Evolutionary conservation across 1,140 invertebrate genomes (phyloP).

Genomic region (Rhagoletis pomonella): DNA sequence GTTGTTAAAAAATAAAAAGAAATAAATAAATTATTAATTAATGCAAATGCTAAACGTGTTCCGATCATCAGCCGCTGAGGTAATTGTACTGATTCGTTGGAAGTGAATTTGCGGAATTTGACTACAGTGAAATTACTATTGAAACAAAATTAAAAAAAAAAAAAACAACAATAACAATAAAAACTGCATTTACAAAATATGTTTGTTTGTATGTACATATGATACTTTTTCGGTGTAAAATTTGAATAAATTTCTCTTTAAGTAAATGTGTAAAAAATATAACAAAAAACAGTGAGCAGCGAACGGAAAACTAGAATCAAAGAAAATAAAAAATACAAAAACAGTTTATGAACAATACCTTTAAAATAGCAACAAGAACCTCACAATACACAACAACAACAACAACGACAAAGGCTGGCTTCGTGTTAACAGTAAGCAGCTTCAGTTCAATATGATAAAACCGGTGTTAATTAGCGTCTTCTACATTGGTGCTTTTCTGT

Average conservation of each 20-base stretch:
- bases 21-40: slow-evolving; percentile 17
- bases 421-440: not conserved
- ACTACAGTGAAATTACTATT: not conserved
- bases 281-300: not conserved
- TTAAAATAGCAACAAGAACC: no score
- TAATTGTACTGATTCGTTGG: not conserved
- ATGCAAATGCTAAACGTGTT: slow-evolving; percentile 28
- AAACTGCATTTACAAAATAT: not conserved
- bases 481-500: slow-evolving; percentile 32
- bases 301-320: no score
- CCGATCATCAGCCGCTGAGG: not conserved
- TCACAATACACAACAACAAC: not conserved
- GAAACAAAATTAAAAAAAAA: not conserved
- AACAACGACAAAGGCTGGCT: not conserved
- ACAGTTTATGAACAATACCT: no score
- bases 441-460: slow-evolving; percentile 22
- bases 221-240: not conserved
- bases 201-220: not conserved
- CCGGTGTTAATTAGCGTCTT: slow-evolving; percentile 39
- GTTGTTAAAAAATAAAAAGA: not conserved
- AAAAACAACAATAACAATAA: not conserved
- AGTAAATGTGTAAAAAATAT: not conserved
- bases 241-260: not conserved
- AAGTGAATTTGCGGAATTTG: not conserved
- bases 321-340: no score